Evolutionary conservation across 2,113 vertebrate genomes (phyloP).

Genomic region (Galemys pyrenaicus): DNA sequence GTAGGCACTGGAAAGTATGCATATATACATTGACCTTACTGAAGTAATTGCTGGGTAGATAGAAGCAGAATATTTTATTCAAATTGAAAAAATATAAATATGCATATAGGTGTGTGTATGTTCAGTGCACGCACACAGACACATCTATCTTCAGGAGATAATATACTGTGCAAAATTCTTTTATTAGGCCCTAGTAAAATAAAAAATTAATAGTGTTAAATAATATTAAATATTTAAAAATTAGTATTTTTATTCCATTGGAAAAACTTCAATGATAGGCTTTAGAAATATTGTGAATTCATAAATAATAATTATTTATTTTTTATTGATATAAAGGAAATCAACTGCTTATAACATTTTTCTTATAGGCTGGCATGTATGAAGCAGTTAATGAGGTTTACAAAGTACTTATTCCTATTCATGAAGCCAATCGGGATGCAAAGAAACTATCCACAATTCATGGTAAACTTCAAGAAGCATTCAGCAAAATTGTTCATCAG

Average conservation of each 20-base stretch:
- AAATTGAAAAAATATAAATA: background rate
- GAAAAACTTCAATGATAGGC: background rate
- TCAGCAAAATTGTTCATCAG: slow-evolving; percentile 99
- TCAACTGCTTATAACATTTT: slow-evolving; percentile 1
- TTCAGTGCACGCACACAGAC: background rate
- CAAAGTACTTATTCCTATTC: slow-evolving; percentile 98
- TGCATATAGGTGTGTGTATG: background rate
- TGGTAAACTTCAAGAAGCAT: slow-evolving; percentile 99
- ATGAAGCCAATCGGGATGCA: slow-evolving; percentile 98
- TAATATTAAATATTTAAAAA: too few species aligned
- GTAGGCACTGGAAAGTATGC: background rate
- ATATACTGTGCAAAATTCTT: background rate
- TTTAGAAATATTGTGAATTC: slow-evolving; percentile 45
- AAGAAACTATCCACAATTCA: slow-evolving; percentile 98
- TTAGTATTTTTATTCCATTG: slow-evolving; percentile 29
- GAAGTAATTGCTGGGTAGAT: background rate
- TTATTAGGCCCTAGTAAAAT: slow-evolving; percentile 18
- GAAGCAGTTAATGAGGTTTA: slow-evolving; percentile 99
- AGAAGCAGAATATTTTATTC: background rate
- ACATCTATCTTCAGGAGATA: background rate
- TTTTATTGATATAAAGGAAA: slow-evolving; percentile 42
- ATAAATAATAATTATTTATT: slow-evolving; percentile 2
- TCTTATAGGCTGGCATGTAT: slow-evolving; percentile 96
- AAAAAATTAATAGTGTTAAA: background rate
- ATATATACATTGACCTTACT: background rate